A percentile compares a stretch with the other conserved stretches of the same genome.
Evolutionary conservation across 2,888 invertebrate genomes (phyloP).

Genomic region (Diarsia dahlii): DNA sequence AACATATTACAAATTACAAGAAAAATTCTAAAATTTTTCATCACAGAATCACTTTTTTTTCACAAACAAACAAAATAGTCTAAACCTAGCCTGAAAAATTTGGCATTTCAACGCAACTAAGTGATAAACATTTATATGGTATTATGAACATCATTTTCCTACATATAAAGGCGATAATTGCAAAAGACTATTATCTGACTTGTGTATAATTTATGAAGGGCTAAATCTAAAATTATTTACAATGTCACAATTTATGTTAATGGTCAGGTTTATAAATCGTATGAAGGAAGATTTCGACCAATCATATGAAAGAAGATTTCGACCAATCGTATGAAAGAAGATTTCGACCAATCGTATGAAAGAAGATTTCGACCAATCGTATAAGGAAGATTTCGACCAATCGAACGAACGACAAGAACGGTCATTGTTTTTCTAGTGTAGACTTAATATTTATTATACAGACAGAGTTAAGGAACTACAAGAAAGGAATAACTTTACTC

Average conservation of each 20-base stretch:
- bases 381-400: too few relatives aligned
- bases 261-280: neutral
- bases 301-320: neutral
- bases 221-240: conserved; percentile 55
- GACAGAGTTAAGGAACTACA: neutral
- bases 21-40: conserved; percentile 57
- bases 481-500: neutral
- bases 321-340: neutral
- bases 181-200: conserved; percentile 49
- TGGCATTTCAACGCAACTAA: conserved; percentile 58
- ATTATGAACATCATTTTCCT: conserved; percentile 52
- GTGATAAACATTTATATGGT: conserved; percentile 39
- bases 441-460: neutral
- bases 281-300: neutral
- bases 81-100: conserved; percentile 55
- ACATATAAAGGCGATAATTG: conserved; percentile 53
- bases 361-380: too few relatives aligned
- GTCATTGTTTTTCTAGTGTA: neutral
- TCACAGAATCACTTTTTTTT: conserved; percentile 60
- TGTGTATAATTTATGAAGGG: conserved; percentile 27
- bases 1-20: conserved; percentile 52
- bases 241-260: conserved; percentile 59
- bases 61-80: conserved; percentile 31
- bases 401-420: neutral
- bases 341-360: neutral